Conservation (phyloP, 2,797 vertebrate genomes). For the Luscinia luscinia region DNA sequence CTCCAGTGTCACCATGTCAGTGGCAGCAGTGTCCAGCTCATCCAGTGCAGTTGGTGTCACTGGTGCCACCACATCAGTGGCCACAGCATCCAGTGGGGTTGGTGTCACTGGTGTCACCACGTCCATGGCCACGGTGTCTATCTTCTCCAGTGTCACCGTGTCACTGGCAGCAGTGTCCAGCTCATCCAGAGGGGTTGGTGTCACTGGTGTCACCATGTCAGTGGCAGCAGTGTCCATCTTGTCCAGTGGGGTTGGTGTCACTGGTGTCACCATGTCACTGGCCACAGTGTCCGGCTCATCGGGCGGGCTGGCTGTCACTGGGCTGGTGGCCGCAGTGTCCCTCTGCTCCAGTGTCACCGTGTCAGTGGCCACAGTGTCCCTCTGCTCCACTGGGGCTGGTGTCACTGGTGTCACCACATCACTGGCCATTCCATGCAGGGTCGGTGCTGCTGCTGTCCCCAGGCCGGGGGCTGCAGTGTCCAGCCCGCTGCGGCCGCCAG, state of each 20-base stretch:
- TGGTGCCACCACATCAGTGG: background rate
- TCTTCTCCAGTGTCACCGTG: too few species aligned
- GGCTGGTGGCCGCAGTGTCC: rapidly evolving
- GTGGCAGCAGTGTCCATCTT: rapidly evolving
- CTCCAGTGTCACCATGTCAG: rapidly evolving
- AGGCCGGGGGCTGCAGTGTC: rapidly evolving
- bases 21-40: too few species aligned
- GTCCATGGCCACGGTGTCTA: too few species aligned
- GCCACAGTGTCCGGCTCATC: rapidly evolving
- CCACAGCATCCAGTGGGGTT: background rate
- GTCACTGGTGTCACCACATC: background rate
- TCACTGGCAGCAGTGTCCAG: too few species aligned
- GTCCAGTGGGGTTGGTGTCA: rapidly evolving
- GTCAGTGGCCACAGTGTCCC: too few species aligned
- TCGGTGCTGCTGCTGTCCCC: rapidly evolving
- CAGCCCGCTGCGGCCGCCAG: background rate
- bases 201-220: background rate
- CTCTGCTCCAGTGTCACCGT: background rate
- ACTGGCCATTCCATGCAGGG: background rate
- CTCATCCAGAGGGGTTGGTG: too few species aligned
- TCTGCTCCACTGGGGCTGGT: background rate
- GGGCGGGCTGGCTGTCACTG: rapidly evolving
- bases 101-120: too few species aligned
- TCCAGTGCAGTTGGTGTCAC: too few species aligned
- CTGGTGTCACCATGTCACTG: rapidly evolving